A percentile compares a stretch with the other conserved stretches of the same genome.
Conservation (phyloP, 2,113 vertebrate species). For the Rousettus leschenaultii region DNA sequence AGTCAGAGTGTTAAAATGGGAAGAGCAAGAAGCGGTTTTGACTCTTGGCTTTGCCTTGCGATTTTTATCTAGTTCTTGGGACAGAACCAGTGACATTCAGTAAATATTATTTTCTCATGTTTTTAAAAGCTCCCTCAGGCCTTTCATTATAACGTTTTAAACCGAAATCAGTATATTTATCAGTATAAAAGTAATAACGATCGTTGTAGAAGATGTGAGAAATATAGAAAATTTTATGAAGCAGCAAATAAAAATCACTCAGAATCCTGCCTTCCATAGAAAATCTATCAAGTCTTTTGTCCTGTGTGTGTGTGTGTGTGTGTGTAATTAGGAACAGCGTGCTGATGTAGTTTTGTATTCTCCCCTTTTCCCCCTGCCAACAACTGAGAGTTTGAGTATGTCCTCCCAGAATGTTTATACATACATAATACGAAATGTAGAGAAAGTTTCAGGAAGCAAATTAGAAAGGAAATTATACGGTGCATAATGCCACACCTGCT, state of each 20-base stretch:
- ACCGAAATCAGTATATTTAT: background rate
- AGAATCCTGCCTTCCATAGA: background rate
- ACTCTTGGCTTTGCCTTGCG: background rate
- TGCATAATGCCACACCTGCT: background rate
- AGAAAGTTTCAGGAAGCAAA: background rate
- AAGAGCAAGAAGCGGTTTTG: background rate
- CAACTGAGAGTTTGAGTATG: background rate
- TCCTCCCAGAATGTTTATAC: background rate
- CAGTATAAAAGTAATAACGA: background rate
- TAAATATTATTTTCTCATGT: background rate
- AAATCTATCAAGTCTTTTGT: background rate
- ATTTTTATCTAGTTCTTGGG: background rate
- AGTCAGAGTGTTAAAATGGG: background rate
- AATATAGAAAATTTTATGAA: background rate
- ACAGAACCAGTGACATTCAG: background rate
- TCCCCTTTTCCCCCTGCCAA: background rate
- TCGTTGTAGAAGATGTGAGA: background rate
- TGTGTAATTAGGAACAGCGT: background rate
- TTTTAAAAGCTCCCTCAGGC: background rate
- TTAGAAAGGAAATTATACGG: background rate
- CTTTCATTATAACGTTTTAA: background rate
- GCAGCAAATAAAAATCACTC: background rate
- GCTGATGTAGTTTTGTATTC: background rate
- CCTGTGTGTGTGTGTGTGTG: too few species aligned
- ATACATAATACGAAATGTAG: background rate